Evolutionary conservation across 2,113 vertebrate species (phyloP).

Genomic region (Lates calcarifer): DNA sequence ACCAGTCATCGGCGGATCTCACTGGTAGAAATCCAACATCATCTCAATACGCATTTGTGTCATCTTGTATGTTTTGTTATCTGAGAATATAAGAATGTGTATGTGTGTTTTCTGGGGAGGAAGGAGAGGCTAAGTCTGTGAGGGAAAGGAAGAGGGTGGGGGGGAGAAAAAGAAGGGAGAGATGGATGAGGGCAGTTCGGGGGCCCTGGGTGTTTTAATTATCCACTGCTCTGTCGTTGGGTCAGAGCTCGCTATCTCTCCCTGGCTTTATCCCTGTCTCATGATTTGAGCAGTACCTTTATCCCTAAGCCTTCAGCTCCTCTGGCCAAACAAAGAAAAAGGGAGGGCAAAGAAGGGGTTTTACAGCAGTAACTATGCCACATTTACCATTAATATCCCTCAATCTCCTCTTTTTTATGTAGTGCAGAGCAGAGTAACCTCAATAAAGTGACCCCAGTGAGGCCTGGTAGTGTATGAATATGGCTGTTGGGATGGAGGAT

Average conservation of each 20-base stretch:
- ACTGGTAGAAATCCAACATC: conserved; percentile 65
- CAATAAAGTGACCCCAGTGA: conserved; percentile 83
- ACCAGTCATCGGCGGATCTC: conserved; percentile 65
- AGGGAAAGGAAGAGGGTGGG: conserved; percentile 60
- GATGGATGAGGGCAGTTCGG: conserved; percentile 84
- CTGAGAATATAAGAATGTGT: conserved; percentile 60
- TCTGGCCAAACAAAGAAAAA: conserved; percentile 88
- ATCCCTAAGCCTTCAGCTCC: conserved; percentile 88
- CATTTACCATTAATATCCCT: conserved; percentile 88
- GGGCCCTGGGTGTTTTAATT: conserved; percentile 88
- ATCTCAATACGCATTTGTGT: conserved; percentile 70
- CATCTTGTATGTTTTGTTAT: conserved; percentile 71
- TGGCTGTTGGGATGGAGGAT: conserved; percentile 73
- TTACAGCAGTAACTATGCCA: conserved; percentile 84
- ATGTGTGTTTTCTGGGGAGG: conserved; percentile 54
- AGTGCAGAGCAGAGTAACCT: conserved; percentile 79
- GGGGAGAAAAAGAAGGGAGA: conserved; percentile 73
- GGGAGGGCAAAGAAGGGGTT: conserved; percentile 80
- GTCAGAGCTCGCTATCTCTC: conserved; percentile 83
- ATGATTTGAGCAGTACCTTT: conserved; percentile 87
- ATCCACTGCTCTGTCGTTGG: conserved; percentile 82
- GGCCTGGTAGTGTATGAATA: conserved; percentile 70
- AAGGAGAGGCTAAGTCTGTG: conserved; percentile 50
- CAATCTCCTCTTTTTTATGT: conserved; percentile 83
- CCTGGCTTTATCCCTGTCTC: conserved; percentile 85